Evolutionary conservation across 1,140 invertebrate species (phyloP).

Genomic region (Holcopasites calliopsidis): DNA sequence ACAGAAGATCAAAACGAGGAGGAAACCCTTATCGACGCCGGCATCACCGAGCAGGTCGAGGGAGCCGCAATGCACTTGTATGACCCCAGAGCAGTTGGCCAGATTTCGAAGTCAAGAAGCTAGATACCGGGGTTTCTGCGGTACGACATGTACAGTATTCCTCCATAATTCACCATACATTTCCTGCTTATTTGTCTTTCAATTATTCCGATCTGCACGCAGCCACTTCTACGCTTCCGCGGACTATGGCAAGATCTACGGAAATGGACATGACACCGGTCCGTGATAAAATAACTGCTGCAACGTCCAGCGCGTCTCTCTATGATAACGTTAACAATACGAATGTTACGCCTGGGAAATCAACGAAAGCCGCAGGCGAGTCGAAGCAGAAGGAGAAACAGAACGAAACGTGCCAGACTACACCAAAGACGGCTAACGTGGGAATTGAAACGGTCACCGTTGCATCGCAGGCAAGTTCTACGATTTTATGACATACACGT

Average conservation of each 20-base stretch:
- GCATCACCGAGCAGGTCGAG: slow-evolving; percentile 93
- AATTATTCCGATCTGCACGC: not conserved
- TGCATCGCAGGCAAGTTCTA: slow-evolving; percentile 79
- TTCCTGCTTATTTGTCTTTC: slow-evolving; percentile 28
- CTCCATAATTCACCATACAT: slow-evolving; percentile 36
- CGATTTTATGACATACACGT: not conserved
- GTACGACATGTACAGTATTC: slow-evolving; percentile 55
- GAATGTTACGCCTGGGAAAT: slow-evolving; percentile 70
- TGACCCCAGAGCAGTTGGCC: slow-evolving; percentile 95
- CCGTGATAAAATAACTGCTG: slow-evolving; percentile 88
- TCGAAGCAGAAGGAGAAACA: slow-evolving; percentile 76
- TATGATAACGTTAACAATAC: slow-evolving; percentile 89
- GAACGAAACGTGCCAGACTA: slow-evolving; percentile 76
- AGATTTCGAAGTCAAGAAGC: slow-evolving; percentile 91
- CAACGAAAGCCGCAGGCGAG: slow-evolving; percentile 65
- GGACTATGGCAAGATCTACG: slow-evolving; percentile 86
- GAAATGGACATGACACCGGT: slow-evolving; percentile 83
- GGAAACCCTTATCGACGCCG: slow-evolving; percentile 94
- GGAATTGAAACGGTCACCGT: slow-evolving; percentile 81
- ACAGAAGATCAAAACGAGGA: slow-evolving; percentile 90
- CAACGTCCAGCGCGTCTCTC: slow-evolving; percentile 92
- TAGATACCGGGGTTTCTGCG: slow-evolving; percentile 85
- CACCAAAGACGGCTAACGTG: slow-evolving; percentile 77
- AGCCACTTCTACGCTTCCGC: slow-evolving; percentile 87
- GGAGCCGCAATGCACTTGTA: slow-evolving; percentile 96